Percentiles rank a stretch among this genome's conserved stretches.
Conservation (phyloP, 2,797 vertebrate species). For the Epinephelus coioides region DNA sequence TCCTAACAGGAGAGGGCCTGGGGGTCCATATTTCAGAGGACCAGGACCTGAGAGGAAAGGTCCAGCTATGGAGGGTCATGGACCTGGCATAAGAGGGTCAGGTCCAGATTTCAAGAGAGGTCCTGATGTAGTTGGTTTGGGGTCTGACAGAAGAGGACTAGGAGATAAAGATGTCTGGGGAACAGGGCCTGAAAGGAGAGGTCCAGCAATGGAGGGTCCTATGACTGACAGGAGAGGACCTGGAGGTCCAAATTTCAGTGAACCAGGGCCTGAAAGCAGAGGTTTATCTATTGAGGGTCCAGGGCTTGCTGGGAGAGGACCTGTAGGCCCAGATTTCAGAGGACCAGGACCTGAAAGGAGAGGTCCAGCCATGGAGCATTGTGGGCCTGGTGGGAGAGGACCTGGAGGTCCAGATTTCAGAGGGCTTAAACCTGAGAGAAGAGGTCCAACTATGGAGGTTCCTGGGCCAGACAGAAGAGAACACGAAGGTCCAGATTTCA, state of each 20-base stretch:
- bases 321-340: slow-evolving; percentile 12
- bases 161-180: slow-evolving; percentile 17
- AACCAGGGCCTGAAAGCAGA: slow-evolving; percentile 36
- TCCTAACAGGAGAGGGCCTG: background rate
- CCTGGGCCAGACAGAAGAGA: slow-evolving; percentile 13
- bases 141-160: background rate
- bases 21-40: slow-evolving; percentile 8
- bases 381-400: slow-evolving; percentile 8
- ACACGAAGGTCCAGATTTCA: background rate
- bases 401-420: slow-evolving; percentile 35
- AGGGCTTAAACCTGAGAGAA: slow-evolving; percentile 31
- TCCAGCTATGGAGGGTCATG: background rate
- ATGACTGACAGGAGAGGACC: slow-evolving; percentile 13
- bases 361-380: slow-evolving; percentile 3
- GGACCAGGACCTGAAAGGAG: slow-evolving; percentile 16
- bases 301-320: background rate
- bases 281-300: slow-evolving; percentile 5
- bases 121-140: background rate
- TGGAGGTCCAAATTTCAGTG: slow-evolving; percentile 27
- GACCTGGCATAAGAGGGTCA: slow-evolving; percentile 5
- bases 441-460: slow-evolving; percentile 13
- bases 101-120: slow-evolving; percentile 4
- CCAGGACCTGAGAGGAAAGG: background rate
- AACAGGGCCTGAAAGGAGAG: slow-evolving; percentile 18
- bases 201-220: background rate